Evolutionary conservation across 1,140 invertebrate genomes (phyloP).

Genomic region (Lucilia sericata): DNA sequence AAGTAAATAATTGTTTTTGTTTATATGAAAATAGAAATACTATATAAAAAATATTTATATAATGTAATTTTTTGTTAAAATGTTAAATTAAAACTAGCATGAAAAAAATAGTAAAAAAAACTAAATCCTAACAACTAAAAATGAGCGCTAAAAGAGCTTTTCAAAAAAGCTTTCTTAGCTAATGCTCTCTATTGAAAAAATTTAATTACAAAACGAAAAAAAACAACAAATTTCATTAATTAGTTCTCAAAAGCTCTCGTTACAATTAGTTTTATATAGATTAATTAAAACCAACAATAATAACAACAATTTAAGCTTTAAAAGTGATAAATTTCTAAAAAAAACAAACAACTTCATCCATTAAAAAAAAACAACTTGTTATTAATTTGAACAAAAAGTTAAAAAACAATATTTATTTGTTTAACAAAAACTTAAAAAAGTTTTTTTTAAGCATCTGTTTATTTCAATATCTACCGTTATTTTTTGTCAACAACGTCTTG

Average conservation of each 20-base stretch:
- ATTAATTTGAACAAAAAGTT: neutral
- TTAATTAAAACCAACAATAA: slow-evolving; percentile 22
- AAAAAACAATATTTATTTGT: no score
- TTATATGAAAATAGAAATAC: slow-evolving; percentile 11
- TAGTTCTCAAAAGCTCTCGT: slow-evolving; percentile 36
- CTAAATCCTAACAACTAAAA: neutral
- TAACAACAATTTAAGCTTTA: slow-evolving; percentile 33
- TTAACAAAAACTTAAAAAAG: slow-evolving; percentile 2
- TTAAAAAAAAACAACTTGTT: neutral
- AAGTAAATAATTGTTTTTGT: slow-evolving; percentile 19
- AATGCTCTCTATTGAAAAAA: slow-evolving; percentile 21
- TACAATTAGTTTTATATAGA: slow-evolving; percentile 33
- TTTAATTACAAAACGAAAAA: neutral
- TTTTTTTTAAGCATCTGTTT: slow-evolving; percentile 18
- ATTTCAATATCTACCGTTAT: neutral
- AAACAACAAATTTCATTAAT: slow-evolving; percentile 20
- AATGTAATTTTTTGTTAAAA: slow-evolving; percentile 29
- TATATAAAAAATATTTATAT: neutral
- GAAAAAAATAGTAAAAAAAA: neutral
- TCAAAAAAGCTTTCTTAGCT: slow-evolving; percentile 7
- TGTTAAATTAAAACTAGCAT: neutral
- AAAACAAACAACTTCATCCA: neutral
- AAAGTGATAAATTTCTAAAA: slow-evolving; percentile 35
- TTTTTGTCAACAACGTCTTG: neutral
- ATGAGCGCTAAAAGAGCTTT: neutral